phyloP scores from a whole-genome alignment of 1,140 invertebrate genomes.

The Trinorchestia longiramus region DNA sequence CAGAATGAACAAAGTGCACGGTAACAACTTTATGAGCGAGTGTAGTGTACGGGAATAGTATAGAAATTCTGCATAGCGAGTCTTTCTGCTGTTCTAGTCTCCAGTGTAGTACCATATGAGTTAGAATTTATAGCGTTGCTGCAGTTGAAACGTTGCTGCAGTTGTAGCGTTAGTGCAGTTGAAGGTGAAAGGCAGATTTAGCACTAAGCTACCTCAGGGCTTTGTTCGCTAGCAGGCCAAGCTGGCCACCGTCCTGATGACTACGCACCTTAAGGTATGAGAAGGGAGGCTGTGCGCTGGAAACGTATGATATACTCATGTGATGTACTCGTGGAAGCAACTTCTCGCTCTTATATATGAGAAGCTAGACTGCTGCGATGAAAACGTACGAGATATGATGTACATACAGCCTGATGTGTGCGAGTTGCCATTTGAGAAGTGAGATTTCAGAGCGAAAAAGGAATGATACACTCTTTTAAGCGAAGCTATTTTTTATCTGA shows the following conservation, averaged over 20 bases:
- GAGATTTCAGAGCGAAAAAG: neutral
- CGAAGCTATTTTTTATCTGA: neutral
- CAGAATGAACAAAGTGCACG: too few relatives aligned
- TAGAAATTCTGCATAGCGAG: too few relatives aligned
- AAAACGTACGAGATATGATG: too few relatives aligned
- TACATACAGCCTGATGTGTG: neutral
- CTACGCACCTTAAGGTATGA: neutral
- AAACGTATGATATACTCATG: neutral
- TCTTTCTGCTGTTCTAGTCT: neutral
- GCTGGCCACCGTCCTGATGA: neutral
- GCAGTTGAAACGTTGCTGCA: slow-evolving; percentile 5
- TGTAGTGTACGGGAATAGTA: too few relatives aligned
- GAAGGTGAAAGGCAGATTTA: slow-evolving; percentile 34
- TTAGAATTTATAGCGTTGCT: neutral
- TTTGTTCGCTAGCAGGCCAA: neutral
- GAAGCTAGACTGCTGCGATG: too few relatives aligned
- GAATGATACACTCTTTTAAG: neutral
- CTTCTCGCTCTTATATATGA: neutral
- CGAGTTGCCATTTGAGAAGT: neutral
- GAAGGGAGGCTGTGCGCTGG: neutral
- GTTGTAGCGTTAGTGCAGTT: neutral
- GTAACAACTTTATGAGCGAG: too few relatives aligned
- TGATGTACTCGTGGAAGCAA: neutral
- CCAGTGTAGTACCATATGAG: neutral
- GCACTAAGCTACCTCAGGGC: neutral